Evolutionary conservation across 2,113 vertebrate species (phyloP).

Genomic region (Balaenoptera acutorostrata): DNA sequence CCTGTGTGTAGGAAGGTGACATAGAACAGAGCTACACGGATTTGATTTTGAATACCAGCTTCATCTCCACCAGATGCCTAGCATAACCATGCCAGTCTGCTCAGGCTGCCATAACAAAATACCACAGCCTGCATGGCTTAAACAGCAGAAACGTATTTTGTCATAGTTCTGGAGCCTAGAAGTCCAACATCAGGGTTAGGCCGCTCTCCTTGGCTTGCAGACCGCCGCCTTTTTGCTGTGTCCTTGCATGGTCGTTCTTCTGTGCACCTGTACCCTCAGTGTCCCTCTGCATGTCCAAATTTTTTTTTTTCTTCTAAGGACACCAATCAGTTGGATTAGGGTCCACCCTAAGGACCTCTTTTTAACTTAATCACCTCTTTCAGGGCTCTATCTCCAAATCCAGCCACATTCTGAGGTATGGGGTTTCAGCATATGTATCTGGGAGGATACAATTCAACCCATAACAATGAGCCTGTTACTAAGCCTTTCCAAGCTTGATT

Average conservation of each 20-base stretch:
- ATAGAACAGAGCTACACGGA: background rate
- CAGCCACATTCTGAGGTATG: background rate
- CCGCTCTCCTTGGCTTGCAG: background rate
- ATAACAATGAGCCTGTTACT: background rate
- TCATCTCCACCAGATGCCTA: background rate
- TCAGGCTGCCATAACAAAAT: background rate
- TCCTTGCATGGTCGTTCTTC: background rate
- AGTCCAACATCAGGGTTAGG: background rate
- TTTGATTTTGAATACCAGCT: background rate
- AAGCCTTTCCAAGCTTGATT: background rate
- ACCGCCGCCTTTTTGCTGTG: background rate
- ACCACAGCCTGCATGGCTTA: too few relatives aligned
- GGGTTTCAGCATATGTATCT: background rate
- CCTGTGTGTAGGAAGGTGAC: too few relatives aligned
- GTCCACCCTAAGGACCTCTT: background rate
- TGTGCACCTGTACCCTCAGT: fast-evolving
- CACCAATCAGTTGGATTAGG: background rate
- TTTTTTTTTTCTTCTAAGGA: background rate
- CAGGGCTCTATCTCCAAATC: background rate
- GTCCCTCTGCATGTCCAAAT: too few relatives aligned
- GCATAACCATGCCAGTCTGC: background rate
- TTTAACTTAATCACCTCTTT: background rate
- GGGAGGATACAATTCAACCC: background rate
- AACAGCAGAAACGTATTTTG: background rate
- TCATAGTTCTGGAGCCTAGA: background rate